These are phyloP conservation scores for Pollenia angustigena DNA, from an alignment of 2,888 invertebrate genomes.

Conservation along the genomic window DNA sequence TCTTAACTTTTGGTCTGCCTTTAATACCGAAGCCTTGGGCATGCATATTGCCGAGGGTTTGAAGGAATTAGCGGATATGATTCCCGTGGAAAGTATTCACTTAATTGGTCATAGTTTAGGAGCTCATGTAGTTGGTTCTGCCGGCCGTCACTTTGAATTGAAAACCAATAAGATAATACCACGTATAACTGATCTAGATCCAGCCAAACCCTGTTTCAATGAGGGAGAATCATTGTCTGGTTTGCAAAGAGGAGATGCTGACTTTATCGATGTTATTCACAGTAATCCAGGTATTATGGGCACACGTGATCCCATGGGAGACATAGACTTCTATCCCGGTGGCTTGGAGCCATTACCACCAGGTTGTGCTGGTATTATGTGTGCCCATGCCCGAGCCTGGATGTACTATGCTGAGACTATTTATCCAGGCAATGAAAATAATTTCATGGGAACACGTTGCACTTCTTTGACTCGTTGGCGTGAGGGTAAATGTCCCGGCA, in stretches of 20 bases:
- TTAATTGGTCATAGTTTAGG: constrained; percentile 84
- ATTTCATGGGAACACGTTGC: constrained; percentile 81
- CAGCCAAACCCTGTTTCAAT: constrained; percentile 84
- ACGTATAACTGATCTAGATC: constrained; percentile 83
- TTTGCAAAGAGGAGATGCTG: constrained; percentile 82
- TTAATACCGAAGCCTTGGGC: constrained; percentile 83
- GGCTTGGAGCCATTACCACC: constrained; percentile 79
- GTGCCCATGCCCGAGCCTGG: constrained; percentile 82
- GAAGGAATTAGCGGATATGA: constrained; percentile 77
- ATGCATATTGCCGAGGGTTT: constrained; percentile 79
- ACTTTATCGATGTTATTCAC: constrained; percentile 83
- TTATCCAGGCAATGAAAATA: constrained; percentile 82
- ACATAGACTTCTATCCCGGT: constrained; percentile 83
- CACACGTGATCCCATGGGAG: constrained; percentile 81
- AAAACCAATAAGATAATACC: constrained; percentile 78
- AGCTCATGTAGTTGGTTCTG: constrained; percentile 82
- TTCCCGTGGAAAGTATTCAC: constrained; percentile 80
- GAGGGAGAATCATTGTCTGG: constrained; percentile 82
- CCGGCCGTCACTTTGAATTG: constrained; percentile 79
- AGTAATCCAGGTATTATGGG: constrained; percentile 83
- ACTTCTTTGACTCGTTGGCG: constrained; percentile 79
- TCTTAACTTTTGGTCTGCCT: constrained; percentile 82
- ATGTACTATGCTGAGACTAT: constrained; percentile 81
- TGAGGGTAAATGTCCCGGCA: constrained; percentile 78
- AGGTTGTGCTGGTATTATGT: constrained; percentile 79